phyloP scores from a whole-genome alignment of 2,888 invertebrate species.

The Phyto melanocephala region DNA sequence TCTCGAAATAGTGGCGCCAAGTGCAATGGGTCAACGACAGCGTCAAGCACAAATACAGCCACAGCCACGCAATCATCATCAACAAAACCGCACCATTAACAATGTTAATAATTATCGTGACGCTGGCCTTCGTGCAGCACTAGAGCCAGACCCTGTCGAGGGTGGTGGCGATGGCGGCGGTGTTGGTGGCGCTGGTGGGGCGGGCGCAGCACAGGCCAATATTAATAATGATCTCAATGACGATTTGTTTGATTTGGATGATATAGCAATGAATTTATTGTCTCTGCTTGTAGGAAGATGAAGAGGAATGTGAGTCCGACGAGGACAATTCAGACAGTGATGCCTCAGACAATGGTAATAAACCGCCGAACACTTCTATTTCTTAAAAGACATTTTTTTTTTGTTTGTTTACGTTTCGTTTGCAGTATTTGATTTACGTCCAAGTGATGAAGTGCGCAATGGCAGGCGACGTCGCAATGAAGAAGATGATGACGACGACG shows the following conservation, averaged over 20 bases:
- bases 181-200: conserved; percentile 5
- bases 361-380: no score
- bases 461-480: conserved; percentile 61
- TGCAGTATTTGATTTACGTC: conserved; percentile 71
- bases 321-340: conserved; percentile 80
- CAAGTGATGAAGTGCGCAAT: conserved; percentile 66
- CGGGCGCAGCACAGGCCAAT: conserved; percentile 58
- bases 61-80: conserved; percentile 56
- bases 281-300: conserved; percentile 81
- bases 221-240: conserved; percentile 64
- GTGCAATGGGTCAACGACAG: conserved; percentile 43
- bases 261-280: conserved; percentile 69
- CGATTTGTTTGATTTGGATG: conserved; percentile 65
- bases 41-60: conserved; percentile 58
- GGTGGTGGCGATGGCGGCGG: conserved; percentile 9
- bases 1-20: conserved; percentile 54
- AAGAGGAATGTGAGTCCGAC: conserved; percentile 82
- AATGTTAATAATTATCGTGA: conserved; percentile 59
- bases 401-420: background rate
- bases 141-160: conserved; percentile 41
- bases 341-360: conserved; percentile 70
- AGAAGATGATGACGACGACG: conserved; percentile 67
- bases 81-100: conserved; percentile 54
- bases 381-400: no score
- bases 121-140: conserved; percentile 53